Base-by-base conservation (phyloP, 2,113 vertebrate genomes). In the Excalfactoria chinensis region DNA sequence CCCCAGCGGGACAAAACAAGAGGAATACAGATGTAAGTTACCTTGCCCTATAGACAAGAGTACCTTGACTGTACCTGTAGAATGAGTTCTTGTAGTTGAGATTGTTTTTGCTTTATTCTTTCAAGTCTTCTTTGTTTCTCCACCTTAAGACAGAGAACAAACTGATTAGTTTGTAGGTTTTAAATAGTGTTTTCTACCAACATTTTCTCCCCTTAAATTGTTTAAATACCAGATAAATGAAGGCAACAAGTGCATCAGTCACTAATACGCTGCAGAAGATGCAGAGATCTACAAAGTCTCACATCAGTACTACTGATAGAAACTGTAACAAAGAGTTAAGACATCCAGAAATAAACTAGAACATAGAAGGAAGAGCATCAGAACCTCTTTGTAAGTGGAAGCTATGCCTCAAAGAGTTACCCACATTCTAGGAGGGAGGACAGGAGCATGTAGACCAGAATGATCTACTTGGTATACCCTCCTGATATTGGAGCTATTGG, bases 41-140 rank as follows among this genome's bases (percentile, higher is more conserved):
- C 84, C 93, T 93, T 95, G 91, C 92, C 88, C 80, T 93, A 93
- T 34, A 93, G 94, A 93, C 91, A 87, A 91, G 89, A 86, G 82
- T 71, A 94, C 90, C 92, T 91, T 94, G 84, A 93, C 95, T 92
- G 93, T 96, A 99, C 99, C 99, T 99, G 99, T 96, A 99, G 98
- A 97, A 99, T 99, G 85, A 99, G 98, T 96, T 99, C 99, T 96
- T 99, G 99, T 82, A 99, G 98, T 69, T 99, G 99, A 26, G 99
- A 99, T 93, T 99, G 99, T 97, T 99, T 99, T 97, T 99, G 99
- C 79, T 99, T 99, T 98, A 99, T 99, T 96, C 99, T 98, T 96
- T 99, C 99, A 93, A 99, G 98, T 84, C 99, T 98, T 94, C 98
- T 98, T 97, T 99, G 99, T 95, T 99, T 98, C 96, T 99, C 99